Evolutionary conservation across 37 sponge, comb jelly and placozoan genomes (phyloP), one percentile per base, ranked within the genome.

Genomic region (Hormiphora californensis): DNA sequence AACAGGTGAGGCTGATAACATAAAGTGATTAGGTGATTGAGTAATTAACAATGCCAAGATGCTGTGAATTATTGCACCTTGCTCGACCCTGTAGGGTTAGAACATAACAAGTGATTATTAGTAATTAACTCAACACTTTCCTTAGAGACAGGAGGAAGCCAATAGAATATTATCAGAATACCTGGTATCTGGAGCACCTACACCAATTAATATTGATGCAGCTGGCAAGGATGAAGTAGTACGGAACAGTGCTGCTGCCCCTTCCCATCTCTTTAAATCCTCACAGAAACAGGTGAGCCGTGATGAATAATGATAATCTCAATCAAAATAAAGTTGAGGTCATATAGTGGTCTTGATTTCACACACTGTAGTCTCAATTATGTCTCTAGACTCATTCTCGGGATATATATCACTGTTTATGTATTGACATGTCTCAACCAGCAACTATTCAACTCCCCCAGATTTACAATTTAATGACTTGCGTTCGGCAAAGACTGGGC

Each of bases 381-480:
- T n/a, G n/a, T n/a, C n/a, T n/a, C n/a, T n/a, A n/a, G n/a, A n/a
- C n/a, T n/a, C n/a, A n/a, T n/a, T n/a, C n/a, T n/a, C n/a, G n/a
- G n/a, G n/a, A n/a, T n/a, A n/a, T n/a, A n/a, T n/a, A n/a, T n/a
- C n/a, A n/a, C n/a, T n/a, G n/a, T n/a, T n/a, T n/a, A n/a, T n/a
- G n/a, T n/a, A n/a, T n/a, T n/a, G n/a, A n/a, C n/a, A n/a, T n/a
- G n/a, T n/a, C n/a, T n/a, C n/a, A n/a, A n/a, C n/a, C n/a, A n/a
- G 8, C 51, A 46, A 46, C 12, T 12, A 25, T 27, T 59, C 21
- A 7, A 9, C 67, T 17, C 67, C 55, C 69, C 21, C 63, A 94
- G 94, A 89, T 94, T 43, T 94, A 91, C 86, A 89, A 57, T 32
- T 88, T 94, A 54, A 90, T 94, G 92, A 90, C 68, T 44, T n/a